phyloP scores from a whole-genome alignment of 1,140 invertebrate genomes.

The Brachystomella parvula region DNA sequence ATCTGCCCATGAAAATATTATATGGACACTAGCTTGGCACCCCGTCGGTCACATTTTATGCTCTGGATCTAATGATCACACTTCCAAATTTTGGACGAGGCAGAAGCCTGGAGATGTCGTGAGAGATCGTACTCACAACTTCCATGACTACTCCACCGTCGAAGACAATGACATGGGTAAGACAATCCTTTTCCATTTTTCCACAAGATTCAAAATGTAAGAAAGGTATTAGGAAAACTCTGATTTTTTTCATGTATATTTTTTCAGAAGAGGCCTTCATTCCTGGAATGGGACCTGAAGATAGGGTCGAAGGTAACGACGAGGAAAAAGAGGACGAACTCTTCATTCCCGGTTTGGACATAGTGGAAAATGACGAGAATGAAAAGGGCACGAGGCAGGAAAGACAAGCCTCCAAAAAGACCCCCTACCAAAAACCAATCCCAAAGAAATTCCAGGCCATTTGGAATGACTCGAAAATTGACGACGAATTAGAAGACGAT shows the following conservation, averaged over 20 bases:
- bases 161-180: slow-evolving; percentile 64
- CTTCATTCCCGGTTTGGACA: slow-evolving; percentile 75
- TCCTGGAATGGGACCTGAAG: slow-evolving; percentile 92
- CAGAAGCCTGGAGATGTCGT: slow-evolving; percentile 97
- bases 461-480: slow-evolving; percentile 69
- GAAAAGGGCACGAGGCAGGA: slow-evolving; percentile 62
- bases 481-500: slow-evolving; percentile 35
- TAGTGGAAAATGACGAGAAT: slow-evolving; percentile 43
- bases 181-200: not conserved
- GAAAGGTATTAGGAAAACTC: not conserved
- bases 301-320: slow-evolving; percentile 60
- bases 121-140: slow-evolving; percentile 65
- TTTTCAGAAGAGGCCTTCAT: slow-evolving; percentile 65
- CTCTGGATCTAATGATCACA: slow-evolving; percentile 96
- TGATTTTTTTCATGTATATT: slow-evolving; percentile 1
- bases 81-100: slow-evolving; percentile 97
- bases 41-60: slow-evolving; percentile 96
- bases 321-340: slow-evolving; percentile 43
- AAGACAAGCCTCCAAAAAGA: slow-evolving; percentile 59
- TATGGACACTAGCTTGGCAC: slow-evolving; percentile 99
- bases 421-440: slow-evolving; percentile 88
- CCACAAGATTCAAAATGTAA: not conserved
- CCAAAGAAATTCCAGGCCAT: slow-evolving; percentile 91
- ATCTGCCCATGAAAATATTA: slow-evolving; percentile 96
- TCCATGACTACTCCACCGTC: slow-evolving; percentile 45